phyloP scores from a whole-genome alignment of 2,797 vertebrate species.

The Gallinago stenura region DNA sequence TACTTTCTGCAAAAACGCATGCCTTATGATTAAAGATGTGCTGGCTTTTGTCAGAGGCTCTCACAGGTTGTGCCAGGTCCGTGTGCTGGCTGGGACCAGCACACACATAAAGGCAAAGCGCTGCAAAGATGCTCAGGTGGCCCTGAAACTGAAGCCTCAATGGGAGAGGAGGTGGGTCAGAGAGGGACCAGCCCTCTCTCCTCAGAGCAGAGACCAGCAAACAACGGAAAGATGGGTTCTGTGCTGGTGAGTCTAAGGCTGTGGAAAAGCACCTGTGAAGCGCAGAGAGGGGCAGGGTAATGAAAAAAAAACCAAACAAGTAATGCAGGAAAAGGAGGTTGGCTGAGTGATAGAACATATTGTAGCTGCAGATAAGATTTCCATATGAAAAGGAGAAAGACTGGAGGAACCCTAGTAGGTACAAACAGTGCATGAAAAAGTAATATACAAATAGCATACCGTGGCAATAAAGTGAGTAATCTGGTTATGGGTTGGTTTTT shows the following conservation, averaged over 20 bases:
- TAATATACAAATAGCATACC: neutral
- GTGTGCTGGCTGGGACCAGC: neutral
- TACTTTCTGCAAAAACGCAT: neutral
- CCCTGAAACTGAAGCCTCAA: neutral
- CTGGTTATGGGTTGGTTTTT: neutral
- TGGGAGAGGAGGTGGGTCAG: neutral
- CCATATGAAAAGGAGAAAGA: neutral
- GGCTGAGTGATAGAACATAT: neutral
- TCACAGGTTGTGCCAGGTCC: neutral
- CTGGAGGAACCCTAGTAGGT: neutral
- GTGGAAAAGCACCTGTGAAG: neutral
- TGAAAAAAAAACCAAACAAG: neutral
- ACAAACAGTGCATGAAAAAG: neutral
- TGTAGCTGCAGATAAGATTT: neutral
- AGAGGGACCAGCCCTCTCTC: neutral
- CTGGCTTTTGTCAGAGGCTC: neutral
- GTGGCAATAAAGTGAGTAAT: neutral
- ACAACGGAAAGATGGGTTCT: neutral
- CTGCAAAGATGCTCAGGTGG: neutral
- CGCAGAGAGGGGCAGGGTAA: neutral
- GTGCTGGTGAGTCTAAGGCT: neutral
- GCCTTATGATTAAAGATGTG: neutral
- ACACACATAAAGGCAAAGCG: neutral
- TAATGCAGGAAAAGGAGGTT: neutral
- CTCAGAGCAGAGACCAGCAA: neutral